These are phyloP conservation scores for Meda fulgida DNA, from an alignment of 2,797 vertebrate species.

Conservation along the genomic window DNA sequence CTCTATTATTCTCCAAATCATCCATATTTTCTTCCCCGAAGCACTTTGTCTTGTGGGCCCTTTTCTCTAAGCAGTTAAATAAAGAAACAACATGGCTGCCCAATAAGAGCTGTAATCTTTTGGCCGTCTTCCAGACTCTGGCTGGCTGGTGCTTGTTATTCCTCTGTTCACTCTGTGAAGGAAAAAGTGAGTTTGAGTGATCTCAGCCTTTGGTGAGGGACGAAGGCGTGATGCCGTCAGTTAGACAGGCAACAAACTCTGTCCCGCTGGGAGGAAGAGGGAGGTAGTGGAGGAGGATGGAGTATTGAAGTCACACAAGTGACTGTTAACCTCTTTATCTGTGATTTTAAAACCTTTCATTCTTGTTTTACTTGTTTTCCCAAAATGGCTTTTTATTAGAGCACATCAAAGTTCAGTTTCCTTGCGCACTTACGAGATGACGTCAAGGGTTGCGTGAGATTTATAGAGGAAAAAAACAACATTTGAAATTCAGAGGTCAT, in stretches of 20 bases:
- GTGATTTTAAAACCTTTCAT: conserved; percentile 46
- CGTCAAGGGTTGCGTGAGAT: conserved; percentile 2
- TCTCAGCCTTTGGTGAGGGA: conserved; percentile 68
- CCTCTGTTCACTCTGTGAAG: conserved; percentile 51
- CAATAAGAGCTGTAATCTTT: conserved; percentile 69
- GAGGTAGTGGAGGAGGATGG: conserved; percentile 32
- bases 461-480: neutral
- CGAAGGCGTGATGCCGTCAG: conserved; percentile 67
- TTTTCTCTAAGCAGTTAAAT: conserved; percentile 56
- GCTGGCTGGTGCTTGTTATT: conserved; percentile 76
- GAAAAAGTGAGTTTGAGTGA: conserved; percentile 65
- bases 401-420: conserved; percentile 9
- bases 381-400: conserved; percentile 13
- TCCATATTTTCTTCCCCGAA: conserved; percentile 32
- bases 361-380: neutral
- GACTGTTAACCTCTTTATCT: conserved; percentile 48
- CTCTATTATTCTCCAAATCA: conserved; percentile 58
- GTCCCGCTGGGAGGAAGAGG: conserved; percentile 31
- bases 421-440: neutral
- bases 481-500: neutral
- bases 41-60: conserved; percentile 51
- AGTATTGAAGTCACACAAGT: conserved; percentile 37
- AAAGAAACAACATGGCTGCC: conserved; percentile 66
- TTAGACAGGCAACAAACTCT: conserved; percentile 20
- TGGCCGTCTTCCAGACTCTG: conserved; percentile 70